phyloP scores from a whole-genome alignment of 2,888 invertebrate genomes.

The Gryllus longicercus region DNA sequence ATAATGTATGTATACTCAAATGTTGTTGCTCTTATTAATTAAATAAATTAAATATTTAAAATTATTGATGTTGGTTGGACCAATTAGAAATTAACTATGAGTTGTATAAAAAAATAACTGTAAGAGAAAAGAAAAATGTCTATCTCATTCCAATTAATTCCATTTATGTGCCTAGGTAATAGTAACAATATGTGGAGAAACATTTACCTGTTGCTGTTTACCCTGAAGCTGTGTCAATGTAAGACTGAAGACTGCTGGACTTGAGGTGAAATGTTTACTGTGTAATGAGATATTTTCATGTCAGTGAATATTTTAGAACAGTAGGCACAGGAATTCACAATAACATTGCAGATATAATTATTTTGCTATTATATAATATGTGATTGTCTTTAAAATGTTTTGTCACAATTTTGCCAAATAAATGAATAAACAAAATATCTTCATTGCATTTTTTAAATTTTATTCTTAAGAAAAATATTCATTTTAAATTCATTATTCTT shows the following conservation, averaged over 20 bases:
- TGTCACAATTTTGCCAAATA: slow-evolving; percentile 17
- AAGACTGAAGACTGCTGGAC: slow-evolving; percentile 3
- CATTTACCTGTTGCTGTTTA: neutral
- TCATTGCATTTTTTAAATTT: too few relatives aligned
- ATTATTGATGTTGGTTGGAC: too few relatives aligned
- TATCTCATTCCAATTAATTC: neutral
- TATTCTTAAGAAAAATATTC: too few relatives aligned
- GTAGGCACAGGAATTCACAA: slow-evolving; percentile 1
- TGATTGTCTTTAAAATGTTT: slow-evolving; percentile 17
- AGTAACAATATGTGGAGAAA: neutral
- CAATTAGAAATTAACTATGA: neutral
- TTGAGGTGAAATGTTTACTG: neutral
- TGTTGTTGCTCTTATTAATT: too few relatives aligned
- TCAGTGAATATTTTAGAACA: slow-evolving; percentile 1
- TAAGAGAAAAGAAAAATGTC: neutral
- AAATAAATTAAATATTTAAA: too few relatives aligned
- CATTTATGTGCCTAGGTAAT: neutral
- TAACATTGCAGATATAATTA: neutral
- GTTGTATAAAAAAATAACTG: neutral
- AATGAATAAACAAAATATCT: neutral
- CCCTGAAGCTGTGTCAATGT: slow-evolving; percentile 17
- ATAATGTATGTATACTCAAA: neutral
- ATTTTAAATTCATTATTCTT: too few relatives aligned
- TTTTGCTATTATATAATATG: slow-evolving; percentile 17
- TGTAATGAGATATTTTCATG: slow-evolving; percentile 17